Base-by-base conservation (phyloP, 2,797 vertebrate genomes). In the Kryptolebias ocellatus region DNA sequence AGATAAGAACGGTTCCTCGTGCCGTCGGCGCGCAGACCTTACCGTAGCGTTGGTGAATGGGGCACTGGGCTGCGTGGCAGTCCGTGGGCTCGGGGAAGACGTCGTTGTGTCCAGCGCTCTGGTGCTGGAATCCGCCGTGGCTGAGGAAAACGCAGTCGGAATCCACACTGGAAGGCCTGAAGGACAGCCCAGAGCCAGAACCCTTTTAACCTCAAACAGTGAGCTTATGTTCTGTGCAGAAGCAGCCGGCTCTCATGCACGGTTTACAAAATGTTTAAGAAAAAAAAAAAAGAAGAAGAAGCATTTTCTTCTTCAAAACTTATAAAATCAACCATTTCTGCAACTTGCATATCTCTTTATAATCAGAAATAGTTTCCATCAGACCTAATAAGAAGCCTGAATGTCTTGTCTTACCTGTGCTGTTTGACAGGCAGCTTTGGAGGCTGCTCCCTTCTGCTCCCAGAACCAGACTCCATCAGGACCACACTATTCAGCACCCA, bases 401-500 rank as follows among this genome's bases (percentile, higher is more conserved):
- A 5, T 17, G 42, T 53, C 31, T 7, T 28, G 24, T 70, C 85
- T 86, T 89, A 94, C 94, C 92, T 90, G 83, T 76, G 90, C 66
- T 90, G 90, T 88, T 94, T 94, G 64, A 83, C 75, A 39, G 94
- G 94, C 77, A 94, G 83, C 2, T 67, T 87, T 10, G 94, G 94
- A 15, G 92, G 90, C 10, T 53, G 62, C 11, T 57, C 79, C 3
- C 1, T 66, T 60, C 60, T 64, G 71, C 57, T 60, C 45, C 27
- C 37, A 47, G 66, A 39, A 63, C 24, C 53, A 17, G 68, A 78
- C 46, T 87, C 90, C 88, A 89, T 90, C 53, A 53, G 67, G 64
- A 56, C 39, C 39, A 20, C 16, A 4, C 20, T 45, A 70, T 54
- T 1, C 51, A 64, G 20, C 49, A 50, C 20, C 20, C 20, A 24